Evolutionary conservation across 2,113 vertebrate genomes (phyloP), one percentile per base, ranked within the genome.

Genomic region (Vicugna pacos): DNA sequence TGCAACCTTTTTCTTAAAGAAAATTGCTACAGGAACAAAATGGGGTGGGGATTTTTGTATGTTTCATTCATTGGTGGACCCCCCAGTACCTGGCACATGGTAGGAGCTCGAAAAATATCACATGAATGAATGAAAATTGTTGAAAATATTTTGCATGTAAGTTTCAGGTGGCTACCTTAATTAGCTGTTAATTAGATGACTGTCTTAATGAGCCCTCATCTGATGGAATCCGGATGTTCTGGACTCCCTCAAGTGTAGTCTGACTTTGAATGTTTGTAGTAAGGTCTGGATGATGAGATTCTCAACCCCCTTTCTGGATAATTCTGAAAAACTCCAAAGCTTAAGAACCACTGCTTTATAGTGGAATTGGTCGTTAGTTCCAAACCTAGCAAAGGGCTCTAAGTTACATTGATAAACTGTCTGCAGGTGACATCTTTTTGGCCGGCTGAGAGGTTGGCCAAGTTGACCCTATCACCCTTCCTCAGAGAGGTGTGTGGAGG

Each of bases 181-280:
- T 93, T 89, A 93, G 48, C 88, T 96, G 26, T 81, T 81, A 58
- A 90, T 92, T 67, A 85, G 67, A 62, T 24, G 8, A 75, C 56
- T 82, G 50, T 70, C 32, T 80, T 58, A 56, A 83, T 93, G 54
- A 89, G 46, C 79, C 70, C 35, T 19, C 46, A 70, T 64, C 54
- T 46, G 38, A 72, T 62, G 28, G 72, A 82, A 62, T 32, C 46
- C 38, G 56, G 54, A 69, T 62, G 32, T 95, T 56, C 77, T 73
- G 20, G 50, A 60, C 46, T 32, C 48, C 1, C 8, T 73, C 26
- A 20, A 86, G 6, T 6, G 11, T 13, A 85, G 81, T 50, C 22
- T 60, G 50, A 1, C 2, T 32, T 48, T 42, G 54, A 50, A 22
- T 65, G 30, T 92, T 93, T 50, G 30, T 35, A 85, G 56, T 48